phyloP scores from a whole-genome alignment of 92 coral and sea anemone genomes.

The Scolanthus callimorphus region DNA sequence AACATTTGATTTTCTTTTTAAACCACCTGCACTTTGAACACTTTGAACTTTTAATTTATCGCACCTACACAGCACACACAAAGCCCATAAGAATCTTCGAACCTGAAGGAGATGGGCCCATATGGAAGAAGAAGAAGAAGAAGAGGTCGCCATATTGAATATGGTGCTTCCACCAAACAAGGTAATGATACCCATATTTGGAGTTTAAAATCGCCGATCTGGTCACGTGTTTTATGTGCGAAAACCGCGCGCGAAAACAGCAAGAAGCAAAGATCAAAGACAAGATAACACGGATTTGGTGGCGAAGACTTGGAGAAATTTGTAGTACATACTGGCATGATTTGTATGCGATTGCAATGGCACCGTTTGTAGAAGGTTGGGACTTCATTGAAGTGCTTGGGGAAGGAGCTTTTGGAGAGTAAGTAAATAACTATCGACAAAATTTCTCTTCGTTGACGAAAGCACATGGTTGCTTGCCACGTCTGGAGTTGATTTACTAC shows the following conservation, averaged over 20 bases:
- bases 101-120: too few species aligned
- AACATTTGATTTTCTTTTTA: too few species aligned
- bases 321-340: background rate
- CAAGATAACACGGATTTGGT: too few species aligned
- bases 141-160: slow-evolving; percentile 44
- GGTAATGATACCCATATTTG: slow-evolving; percentile 17
- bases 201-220: background rate
- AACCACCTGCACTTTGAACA: too few species aligned
- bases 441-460: background rate
- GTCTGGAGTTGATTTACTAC: background rate
- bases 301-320: background rate
- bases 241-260: slow-evolving; percentile 51
- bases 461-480: background rate
- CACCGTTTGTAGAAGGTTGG: slow-evolving; percentile 99
- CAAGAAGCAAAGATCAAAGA: too few species aligned
- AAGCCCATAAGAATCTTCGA: too few species aligned
- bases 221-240: slow-evolving; percentile 37
- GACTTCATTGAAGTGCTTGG: slow-evolving; percentile 95
- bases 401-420: slow-evolving; percentile 99
- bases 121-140: too few species aligned
- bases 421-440: slow-evolving; percentile 23
- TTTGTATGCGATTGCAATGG: slow-evolving; percentile 42
- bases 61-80: too few species aligned
- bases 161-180: slow-evolving; percentile 2
- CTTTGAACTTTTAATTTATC: too few species aligned